Evolutionary conservation across 1,140 invertebrate species (phyloP).

Genomic region (Aplysia californica): DNA sequence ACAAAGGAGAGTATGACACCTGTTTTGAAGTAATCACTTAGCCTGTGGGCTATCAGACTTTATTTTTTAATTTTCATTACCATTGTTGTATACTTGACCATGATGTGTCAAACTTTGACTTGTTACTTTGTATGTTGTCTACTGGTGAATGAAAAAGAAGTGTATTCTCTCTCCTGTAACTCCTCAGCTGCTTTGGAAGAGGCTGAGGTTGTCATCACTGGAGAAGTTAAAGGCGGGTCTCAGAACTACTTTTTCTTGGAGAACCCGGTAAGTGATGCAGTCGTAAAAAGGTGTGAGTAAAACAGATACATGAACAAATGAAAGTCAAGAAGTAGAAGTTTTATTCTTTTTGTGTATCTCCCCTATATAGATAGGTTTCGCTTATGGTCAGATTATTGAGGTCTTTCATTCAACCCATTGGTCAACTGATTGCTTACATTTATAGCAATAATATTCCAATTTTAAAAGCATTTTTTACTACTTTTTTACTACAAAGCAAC

Average conservation of each 20-base stretch:
- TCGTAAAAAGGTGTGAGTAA: neutral
- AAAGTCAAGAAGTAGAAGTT: neutral
- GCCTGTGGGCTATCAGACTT: too few relatives aligned
- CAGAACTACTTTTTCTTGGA: conserved; percentile 37
- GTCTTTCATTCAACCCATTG: neutral
- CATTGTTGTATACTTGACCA: too few relatives aligned
- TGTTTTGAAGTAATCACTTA: too few relatives aligned
- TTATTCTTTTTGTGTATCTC: neutral
- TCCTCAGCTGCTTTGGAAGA: conserved; percentile 20
- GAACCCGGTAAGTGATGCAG: conserved; percentile 23
- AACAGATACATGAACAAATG: neutral
- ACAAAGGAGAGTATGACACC: too few relatives aligned
- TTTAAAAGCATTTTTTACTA: too few relatives aligned
- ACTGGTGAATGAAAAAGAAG: too few relatives aligned
- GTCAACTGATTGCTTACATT: too few relatives aligned
- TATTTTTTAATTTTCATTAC: too few relatives aligned
- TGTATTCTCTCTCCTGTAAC: too few relatives aligned
- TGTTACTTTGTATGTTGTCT: too few relatives aligned
- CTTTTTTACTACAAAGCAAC: neutral
- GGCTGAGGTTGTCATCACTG: conserved; percentile 4
- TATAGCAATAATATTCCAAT: too few relatives aligned
- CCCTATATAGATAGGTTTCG: neutral
- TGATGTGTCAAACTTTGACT: too few relatives aligned
- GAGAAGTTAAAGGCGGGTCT: conserved; percentile 11
- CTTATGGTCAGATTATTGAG: neutral